Conservation (phyloP, 2,113 vertebrate genomes). For the Lates calcarifer region DNA sequence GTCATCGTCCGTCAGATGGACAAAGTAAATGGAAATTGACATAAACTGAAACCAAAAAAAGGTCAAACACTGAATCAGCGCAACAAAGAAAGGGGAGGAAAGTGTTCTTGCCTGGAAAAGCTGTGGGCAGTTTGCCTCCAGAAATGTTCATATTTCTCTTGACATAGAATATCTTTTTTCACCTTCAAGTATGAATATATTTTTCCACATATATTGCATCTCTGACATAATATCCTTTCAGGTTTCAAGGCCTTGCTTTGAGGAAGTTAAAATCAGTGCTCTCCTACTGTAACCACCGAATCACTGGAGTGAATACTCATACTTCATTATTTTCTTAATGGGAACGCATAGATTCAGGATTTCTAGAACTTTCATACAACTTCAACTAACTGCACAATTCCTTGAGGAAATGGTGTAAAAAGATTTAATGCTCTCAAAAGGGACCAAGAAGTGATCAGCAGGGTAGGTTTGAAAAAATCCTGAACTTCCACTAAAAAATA, state of each 20-base stretch:
- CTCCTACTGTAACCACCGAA: background rate
- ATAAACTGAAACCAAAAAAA: too few relatives aligned
- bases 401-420: background rate
- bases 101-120: constrained; percentile 1
- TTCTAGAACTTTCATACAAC: background rate
- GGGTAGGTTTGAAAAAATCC: background rate
- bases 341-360: background rate
- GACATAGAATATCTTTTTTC: background rate
- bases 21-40: background rate
- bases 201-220: background rate
- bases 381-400: constrained; percentile 17
- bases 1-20: background rate
- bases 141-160: background rate
- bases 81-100: background rate
- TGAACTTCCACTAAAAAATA: constrained; percentile 14
- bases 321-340: too few relatives aligned
- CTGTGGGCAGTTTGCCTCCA: background rate
- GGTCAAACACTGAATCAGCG: background rate
- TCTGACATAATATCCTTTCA: background rate
- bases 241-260: too few relatives aligned
- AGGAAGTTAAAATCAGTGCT: too few relatives aligned
- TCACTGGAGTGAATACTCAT: too few relatives aligned
- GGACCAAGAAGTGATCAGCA: background rate
- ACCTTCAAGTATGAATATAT: background rate
- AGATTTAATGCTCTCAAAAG: background rate